Base-by-base conservation (phyloP, 2,113 vertebrate genomes). In the Pyrgilauda ruficollis region DNA sequence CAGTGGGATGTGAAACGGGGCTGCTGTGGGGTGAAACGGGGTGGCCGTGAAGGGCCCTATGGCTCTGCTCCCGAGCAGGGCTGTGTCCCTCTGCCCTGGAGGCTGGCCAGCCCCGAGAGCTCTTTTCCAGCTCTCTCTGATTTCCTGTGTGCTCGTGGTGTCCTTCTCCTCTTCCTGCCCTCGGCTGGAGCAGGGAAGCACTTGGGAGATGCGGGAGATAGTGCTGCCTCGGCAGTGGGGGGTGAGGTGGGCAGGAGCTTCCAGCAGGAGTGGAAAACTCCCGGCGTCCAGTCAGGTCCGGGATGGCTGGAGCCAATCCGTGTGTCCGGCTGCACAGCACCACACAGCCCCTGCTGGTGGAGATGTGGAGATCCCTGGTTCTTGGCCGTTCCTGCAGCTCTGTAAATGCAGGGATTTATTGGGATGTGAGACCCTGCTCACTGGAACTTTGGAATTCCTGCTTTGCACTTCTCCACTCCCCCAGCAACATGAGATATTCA, bases 401-500 rank as follows among this genome's bases (percentile, higher is more conserved):
- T 61, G 27, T 15, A n/a, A 28, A 13, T 2, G 0, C 0, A 1
- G 41, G 37, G 22, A 14, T 64, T 47, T 33, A 3, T 0, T 30
- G 33, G 58, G 67, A 24, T 41, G 67, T 4, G 10, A 56, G 37
- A 24, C 11, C 21, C 37, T 15, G 16, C 16, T 14, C 4, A 5
- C 50, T 18, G 53, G 22, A 9, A 9, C 8, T 22, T 15, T 7
- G 76, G 37, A 49, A 52, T 16, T 21, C 41, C 63, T 18, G 22
- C 46, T 43, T 39, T 1, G 0, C 41, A 20, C 16, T 64, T 6
- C 58, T 20, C 4, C 19, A 0, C 22, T 20, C 61, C 68, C 53
- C 33, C 2, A 0, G 31, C 0, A 5, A 2, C 1, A 6, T 6
- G 61, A 59, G 66, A 14, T 12, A 3, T 7, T 28, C 14, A 4